Conservation (phyloP, 2,888 invertebrate genomes). For the Terebella lapidaria region DNA sequence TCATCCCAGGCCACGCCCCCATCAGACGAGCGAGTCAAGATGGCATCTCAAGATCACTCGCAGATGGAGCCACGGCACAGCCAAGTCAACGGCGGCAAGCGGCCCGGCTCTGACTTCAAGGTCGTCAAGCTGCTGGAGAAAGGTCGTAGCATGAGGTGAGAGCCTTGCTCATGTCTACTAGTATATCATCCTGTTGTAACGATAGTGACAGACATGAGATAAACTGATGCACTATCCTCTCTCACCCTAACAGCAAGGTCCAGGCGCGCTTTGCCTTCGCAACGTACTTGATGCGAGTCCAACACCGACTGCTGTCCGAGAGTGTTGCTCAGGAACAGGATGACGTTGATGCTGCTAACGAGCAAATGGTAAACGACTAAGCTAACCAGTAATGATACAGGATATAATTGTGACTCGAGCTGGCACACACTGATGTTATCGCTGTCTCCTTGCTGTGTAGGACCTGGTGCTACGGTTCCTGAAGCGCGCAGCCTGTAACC, state of each 20-base stretch:
- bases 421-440: too few species aligned
- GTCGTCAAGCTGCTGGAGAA: conserved; percentile 43
- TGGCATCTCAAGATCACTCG: neutral
- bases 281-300: conserved; percentile 50
- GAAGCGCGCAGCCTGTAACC: conserved; percentile 51
- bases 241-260: conserved; percentile 37
- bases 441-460: conserved; percentile 24
- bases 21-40: neutral
- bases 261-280: conserved; percentile 53
- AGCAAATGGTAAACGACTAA: conserved; percentile 48
- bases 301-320: conserved; percentile 46
- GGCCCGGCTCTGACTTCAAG: conserved; percentile 26
- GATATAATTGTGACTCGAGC: too few species aligned
- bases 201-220: neutral
- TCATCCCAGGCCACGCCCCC: neutral
- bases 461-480: conserved; percentile 52
- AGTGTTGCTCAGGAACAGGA: conserved; percentile 30
- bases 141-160: conserved; percentile 41
- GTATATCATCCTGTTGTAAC: neutral
- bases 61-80: too few species aligned
- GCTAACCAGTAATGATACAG: too few species aligned
- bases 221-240: neutral
- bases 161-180: conserved; percentile 1
- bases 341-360: conserved; percentile 49
- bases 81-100: too few species aligned